Base-by-base conservation (phyloP, 1,140 invertebrate species). In the Nasonia giraulti region DNA sequence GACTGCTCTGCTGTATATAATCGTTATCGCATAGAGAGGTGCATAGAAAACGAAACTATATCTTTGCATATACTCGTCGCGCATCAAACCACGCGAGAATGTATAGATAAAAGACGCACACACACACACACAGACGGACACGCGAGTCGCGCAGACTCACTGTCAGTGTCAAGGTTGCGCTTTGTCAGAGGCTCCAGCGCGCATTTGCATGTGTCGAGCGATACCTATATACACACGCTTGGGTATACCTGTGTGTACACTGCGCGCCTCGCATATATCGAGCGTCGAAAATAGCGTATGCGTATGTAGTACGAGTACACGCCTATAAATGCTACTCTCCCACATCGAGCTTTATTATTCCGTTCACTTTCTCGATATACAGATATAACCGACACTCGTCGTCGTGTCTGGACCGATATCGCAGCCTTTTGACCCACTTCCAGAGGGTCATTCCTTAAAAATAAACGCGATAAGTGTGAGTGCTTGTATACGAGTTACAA, bases 381-480 rank as follows among this genome's bases (percentile, higher is more conserved):
- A 44, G 10, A 44, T 44, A 8, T 44, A 44, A 44, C 40, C 10
- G 40, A 10, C 8, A 44, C 40, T 55, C 50, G 17, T 17, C 50
- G 17, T 27, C 27, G 27, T 27, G 27, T 6, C 50, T 55, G 50
- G 17, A 37, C 55, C 44, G 12, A 82, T 55, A 74, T 74, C 1
- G 47, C 47, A 82, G 23, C 47, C 68, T 82, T 82, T 82, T 40
- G 69, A 82, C 80, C 80, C 31, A 82, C 14, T 82, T 82, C 27
- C 50, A 10, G 12, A 11, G 12, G 27, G 10, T 27, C 12, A 71
- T 2, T 11, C 20, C 8, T 40, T 50, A 81, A 73, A 73, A 71
- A 33, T 23, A 69, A 71, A 6, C 27, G 17, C 69, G 69, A 33
- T 55, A 81, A 73, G 17, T 50, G 27, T 71, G 17, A 0, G 27